Percentiles rank a stretch among this genome's conserved stretches.
Conservation (phyloP, 1,140 invertebrate species). For the Drosophila triauraria region DNA sequence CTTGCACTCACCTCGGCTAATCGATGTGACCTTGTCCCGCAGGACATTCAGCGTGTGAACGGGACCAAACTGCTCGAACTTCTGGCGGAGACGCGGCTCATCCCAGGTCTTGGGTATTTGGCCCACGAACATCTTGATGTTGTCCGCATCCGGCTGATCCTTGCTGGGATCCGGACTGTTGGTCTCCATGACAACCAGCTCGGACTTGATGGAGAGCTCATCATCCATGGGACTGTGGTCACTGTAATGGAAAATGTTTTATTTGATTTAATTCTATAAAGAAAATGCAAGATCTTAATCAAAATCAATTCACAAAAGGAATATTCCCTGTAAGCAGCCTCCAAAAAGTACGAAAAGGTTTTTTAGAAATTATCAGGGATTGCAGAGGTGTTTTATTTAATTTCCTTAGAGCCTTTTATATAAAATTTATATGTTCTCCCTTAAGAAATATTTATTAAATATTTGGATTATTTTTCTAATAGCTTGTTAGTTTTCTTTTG, state of each 20-base stretch:
- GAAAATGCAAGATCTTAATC: no score
- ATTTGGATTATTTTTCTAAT: not conserved
- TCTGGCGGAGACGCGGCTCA: constrained; percentile 95
- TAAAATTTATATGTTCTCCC: no score
- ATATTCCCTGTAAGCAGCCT: no score
- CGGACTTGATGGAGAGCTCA: constrained; percentile 40
- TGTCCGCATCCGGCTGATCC: constrained; percentile 96
- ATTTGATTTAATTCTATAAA: no score
- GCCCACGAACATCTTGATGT: constrained; percentile 99
- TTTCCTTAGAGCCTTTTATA: no score
- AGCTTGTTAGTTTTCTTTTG: not conserved
- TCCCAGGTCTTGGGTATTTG: constrained; percentile 98
- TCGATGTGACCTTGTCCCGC: constrained; percentile 97
- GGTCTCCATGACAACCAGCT: constrained; percentile 42
- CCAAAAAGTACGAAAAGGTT: no score
- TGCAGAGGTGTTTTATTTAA: no score
- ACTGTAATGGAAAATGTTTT: constrained; percentile 23
- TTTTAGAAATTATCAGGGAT: no score
- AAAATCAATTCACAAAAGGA: no score
- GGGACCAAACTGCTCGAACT: constrained; percentile 98
- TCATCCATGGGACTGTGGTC: constrained; percentile 34
- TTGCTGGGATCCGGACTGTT: constrained; percentile 61
- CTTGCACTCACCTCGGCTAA: constrained; percentile 94
- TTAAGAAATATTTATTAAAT: no score
- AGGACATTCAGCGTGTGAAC: constrained; percentile 99